Evolutionary conservation across 2,888 invertebrate species (phyloP), one percentile per base, ranked within the genome.

Genomic region (Flexamia atlantica): DNA sequence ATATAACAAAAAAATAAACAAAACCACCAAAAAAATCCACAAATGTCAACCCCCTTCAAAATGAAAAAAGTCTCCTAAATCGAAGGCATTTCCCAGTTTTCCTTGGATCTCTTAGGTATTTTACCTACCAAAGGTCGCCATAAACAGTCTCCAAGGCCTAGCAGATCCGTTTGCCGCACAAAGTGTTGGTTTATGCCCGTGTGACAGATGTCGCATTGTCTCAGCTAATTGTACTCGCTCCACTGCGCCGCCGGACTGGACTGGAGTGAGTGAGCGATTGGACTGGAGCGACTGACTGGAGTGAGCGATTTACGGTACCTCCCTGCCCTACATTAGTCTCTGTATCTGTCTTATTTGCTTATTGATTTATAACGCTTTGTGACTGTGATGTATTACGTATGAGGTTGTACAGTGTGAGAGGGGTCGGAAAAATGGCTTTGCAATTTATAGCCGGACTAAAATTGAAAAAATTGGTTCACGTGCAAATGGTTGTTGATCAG

Each of bases 151-250:
- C 64, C 64, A 64, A 64, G 64, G 64, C 28, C 64, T 64, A 12
- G 30, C 30, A 64, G 64, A 64, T 64, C 64, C 64, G 64, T 64
- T 3, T 17, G 23, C 36, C 70, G 40, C 70, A 40, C 36, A 36
- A 36, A 14, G 20, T 20, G 70, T 40, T 70, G 7, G 70, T 70
- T 70, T 70, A 70, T 70, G 36, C 70, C 40, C 30, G 10, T 20
- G 40, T 70, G 70, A 70, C 70, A 70, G 70, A 70, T 70, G 70
- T 40, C 70, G 70, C 40, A 70, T 70, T 70, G 70, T 70, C 40
- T 70, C 70, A 7, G 36, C 70, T 70, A 70, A 70, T 70, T 70
- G 70, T 70, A 14, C 64, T 64, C 28, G 30, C 64, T 64, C 64
- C 64, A 30, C 64, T 64, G 28, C 28, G 30, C 25, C 30, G 14